Conservation (phyloP, 2,797 vertebrate genomes). For the Synanceia verrucosa region DNA sequence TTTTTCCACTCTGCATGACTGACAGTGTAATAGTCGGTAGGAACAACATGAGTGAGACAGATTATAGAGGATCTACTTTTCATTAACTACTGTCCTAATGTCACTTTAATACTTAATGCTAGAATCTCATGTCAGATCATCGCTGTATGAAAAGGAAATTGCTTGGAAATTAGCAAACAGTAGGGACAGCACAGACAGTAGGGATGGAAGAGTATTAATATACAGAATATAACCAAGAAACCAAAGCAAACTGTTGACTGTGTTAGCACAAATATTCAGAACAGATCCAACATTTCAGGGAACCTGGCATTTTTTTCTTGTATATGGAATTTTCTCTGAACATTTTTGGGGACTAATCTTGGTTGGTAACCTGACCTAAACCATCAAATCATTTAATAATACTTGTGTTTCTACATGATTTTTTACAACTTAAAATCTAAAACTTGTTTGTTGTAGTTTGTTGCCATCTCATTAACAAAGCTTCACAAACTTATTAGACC, state of each 20-base stretch:
- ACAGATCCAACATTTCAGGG: background rate
- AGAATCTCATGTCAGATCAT: constrained; percentile 1
- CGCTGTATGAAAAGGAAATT: background rate
- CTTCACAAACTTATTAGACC: too few relatives aligned
- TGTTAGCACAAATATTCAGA: background rate
- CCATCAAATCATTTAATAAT: background rate
- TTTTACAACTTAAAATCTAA: too few relatives aligned
- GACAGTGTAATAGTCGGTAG: constrained; percentile 39
- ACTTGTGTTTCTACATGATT: background rate
- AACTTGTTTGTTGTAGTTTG: background rate
- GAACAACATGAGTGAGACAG: constrained; percentile 35
- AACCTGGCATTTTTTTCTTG: background rate
- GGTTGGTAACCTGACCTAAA: background rate
- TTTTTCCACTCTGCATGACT: constrained; percentile 20
- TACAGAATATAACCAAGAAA: background rate
- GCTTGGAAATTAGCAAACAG: constrained; percentile 16
- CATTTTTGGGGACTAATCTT: background rate
- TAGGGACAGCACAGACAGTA: background rate
- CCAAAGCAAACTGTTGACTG: background rate
- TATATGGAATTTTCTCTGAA: background rate
- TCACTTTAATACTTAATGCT: background rate
- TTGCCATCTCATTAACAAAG: background rate
- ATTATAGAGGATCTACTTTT: constrained; percentile 6
- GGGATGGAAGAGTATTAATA: background rate
- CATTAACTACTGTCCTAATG: constrained; percentile 20